Evolutionary conservation across 2,113 vertebrate genomes (phyloP).

Genomic region (Oryzias woworae): DNA sequence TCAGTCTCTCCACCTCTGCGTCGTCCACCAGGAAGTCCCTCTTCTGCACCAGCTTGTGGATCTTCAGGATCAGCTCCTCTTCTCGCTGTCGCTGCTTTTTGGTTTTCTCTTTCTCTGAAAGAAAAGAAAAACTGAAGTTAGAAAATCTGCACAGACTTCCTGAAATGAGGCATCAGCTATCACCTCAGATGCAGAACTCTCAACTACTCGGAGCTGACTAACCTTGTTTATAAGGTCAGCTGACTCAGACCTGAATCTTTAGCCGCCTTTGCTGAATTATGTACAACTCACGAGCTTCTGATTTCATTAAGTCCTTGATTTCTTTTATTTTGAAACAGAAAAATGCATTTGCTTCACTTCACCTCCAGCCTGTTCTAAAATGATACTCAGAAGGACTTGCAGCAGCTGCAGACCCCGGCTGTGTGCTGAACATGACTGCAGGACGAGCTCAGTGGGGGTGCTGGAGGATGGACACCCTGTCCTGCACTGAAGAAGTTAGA

Average conservation of each 20-base stretch:
- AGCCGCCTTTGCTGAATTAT: constrained; percentile 30
- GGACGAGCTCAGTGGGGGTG: no score
- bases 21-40: constrained; percentile 98
- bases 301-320: constrained; percentile 18
- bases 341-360: constrained; percentile 6
- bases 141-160: not conserved
- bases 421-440: no score
- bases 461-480: no score
- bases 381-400: no score
- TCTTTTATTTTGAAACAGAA: constrained; percentile 5
- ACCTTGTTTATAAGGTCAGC: no score
- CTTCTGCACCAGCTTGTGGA: constrained; percentile 96
- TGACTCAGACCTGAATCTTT: constrained; percentile 4
- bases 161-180: not conserved
- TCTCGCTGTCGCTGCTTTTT: constrained; percentile 89
- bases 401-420: no score
- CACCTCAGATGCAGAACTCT: no score
- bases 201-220: no score
- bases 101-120: constrained; percentile 89
- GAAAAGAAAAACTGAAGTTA: not conserved
- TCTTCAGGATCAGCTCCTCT: constrained; percentile 94
- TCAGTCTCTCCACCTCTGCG: constrained; percentile 93
- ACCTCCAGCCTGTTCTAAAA: constrained; percentile 32
- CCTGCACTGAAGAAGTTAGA: no score
- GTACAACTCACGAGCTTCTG: constrained; percentile 18